Conservation (phyloP, 2,888 invertebrate species). For the Drosophila aldrichi region DNA sequence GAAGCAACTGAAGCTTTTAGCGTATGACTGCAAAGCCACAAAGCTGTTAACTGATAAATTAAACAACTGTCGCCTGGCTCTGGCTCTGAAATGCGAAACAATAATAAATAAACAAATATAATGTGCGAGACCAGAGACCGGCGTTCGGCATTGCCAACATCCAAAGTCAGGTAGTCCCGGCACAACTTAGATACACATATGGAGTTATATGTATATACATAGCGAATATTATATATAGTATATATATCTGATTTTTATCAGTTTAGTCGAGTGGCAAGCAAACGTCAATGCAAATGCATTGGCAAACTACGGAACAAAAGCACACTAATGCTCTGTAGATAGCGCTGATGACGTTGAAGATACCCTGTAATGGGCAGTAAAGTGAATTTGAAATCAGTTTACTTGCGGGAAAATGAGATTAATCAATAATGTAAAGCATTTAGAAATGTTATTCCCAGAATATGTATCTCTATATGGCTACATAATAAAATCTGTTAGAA, state of each 20-base stretch:
- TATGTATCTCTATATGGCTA: no score
- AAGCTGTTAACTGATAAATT: slow-evolving; percentile 77
- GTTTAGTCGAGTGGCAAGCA: slow-evolving; percentile 17
- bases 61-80: slow-evolving; percentile 76
- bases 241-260: slow-evolving; percentile 27
- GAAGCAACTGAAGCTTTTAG: slow-evolving; percentile 54
- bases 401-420: no score
- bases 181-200: slow-evolving; percentile 20
- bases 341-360: neutral
- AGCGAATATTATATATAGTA: neutral
- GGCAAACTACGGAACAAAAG: neutral
- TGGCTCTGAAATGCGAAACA: slow-evolving; percentile 39
- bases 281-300: slow-evolving; percentile 47
- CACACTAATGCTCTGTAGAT: neutral
- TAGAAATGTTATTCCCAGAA: no score
- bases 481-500: neutral
- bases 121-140: slow-evolving; percentile 26
- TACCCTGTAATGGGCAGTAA: neutral
- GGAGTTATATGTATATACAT: neutral
- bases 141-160: slow-evolving; percentile 31
- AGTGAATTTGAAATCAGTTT: no score
- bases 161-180: slow-evolving; percentile 52
- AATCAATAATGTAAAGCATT: no score
- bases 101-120: slow-evolving; percentile 45
- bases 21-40: slow-evolving; percentile 54